Percentiles rank a stretch among this genome's conserved stretches.
Conservation (phyloP, 2,888 invertebrate species). For the Allacma fusca region DNA sequence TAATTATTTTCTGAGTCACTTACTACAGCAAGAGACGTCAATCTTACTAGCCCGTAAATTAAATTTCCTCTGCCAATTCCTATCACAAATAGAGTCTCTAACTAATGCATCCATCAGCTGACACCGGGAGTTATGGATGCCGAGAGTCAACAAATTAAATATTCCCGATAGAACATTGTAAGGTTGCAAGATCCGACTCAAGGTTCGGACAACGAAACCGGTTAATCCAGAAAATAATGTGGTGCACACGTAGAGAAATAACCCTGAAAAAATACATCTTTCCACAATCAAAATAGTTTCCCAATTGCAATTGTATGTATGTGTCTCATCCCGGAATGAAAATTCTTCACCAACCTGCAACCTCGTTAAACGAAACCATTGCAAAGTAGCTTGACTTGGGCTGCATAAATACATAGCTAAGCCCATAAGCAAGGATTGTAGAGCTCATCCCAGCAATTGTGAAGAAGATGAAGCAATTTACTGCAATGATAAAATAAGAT, state of each 20-base stretch:
- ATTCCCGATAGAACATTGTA: slow-evolving; percentile 23
- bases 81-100: background rate
- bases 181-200: slow-evolving; percentile 31
- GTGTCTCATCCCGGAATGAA: no score
- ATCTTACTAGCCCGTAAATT: background rate
- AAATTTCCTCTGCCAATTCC: background rate
- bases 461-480: slow-evolving; percentile 18
- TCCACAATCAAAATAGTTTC: background rate
- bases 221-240: background rate
- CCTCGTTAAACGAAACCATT: slow-evolving; percentile 28
- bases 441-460: slow-evolving; percentile 14
- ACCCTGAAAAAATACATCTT: background rate
- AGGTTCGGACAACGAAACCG: background rate
- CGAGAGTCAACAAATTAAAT: slow-evolving; percentile 5
- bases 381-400: slow-evolving; percentile 35
- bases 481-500: slow-evolving; percentile 1
- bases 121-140: slow-evolving; percentile 24
- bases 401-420: slow-evolving; percentile 31
- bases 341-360: slow-evolving; percentile 19
- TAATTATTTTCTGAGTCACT: no score
- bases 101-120: slow-evolving; percentile 17
- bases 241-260: slow-evolving; percentile 4
- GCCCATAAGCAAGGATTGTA: background rate
- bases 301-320: background rate
- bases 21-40: slow-evolving; percentile 26